A percentile compares a stretch with the other conserved stretches of the same genome.
These are phyloP conservation scores for Lycocerus yunnanus DNA, from an alignment of 2,888 invertebrate genomes.

Conservation along the genomic window DNA sequence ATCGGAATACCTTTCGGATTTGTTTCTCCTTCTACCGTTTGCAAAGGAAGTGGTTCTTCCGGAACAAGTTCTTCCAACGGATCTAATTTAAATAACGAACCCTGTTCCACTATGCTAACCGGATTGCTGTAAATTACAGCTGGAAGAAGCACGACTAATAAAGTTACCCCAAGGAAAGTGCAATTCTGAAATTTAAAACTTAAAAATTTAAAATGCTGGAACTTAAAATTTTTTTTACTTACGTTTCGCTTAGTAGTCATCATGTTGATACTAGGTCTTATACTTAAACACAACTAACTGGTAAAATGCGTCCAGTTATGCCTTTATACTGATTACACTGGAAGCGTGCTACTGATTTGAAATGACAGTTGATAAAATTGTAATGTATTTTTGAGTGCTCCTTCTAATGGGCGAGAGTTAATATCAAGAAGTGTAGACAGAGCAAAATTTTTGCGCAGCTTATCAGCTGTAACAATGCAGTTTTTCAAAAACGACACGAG, in stretches of 20 bases:
- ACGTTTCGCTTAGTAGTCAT: background rate
- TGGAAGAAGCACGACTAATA: background rate
- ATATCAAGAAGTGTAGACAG: background rate
- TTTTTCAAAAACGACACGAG: background rate
- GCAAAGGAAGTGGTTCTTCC: background rate
- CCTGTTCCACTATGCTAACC: background rate
- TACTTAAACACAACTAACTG: background rate
- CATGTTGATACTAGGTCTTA: background rate
- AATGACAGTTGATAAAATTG: background rate
- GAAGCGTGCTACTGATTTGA: background rate
- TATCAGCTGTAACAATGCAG: background rate
- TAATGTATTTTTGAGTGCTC: background rate
- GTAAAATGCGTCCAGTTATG: background rate
- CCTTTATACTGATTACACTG: background rate
- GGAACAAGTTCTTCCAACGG: background rate
- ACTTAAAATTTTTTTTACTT: background rate
- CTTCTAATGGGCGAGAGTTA: background rate
- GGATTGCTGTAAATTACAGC: background rate
- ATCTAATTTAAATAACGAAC: background rate
- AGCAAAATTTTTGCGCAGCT: background rate
- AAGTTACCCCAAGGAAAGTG: background rate
- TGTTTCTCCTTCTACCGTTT: background rate
- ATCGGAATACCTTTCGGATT: too few species aligned
- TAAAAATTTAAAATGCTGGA: background rate
- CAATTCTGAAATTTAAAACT: background rate